A percentile compares a stretch with the other conserved stretches of the same genome.
Evolutionary conservation across 2,888 invertebrate species (phyloP).

Genomic region (Agrotis segetum): DNA sequence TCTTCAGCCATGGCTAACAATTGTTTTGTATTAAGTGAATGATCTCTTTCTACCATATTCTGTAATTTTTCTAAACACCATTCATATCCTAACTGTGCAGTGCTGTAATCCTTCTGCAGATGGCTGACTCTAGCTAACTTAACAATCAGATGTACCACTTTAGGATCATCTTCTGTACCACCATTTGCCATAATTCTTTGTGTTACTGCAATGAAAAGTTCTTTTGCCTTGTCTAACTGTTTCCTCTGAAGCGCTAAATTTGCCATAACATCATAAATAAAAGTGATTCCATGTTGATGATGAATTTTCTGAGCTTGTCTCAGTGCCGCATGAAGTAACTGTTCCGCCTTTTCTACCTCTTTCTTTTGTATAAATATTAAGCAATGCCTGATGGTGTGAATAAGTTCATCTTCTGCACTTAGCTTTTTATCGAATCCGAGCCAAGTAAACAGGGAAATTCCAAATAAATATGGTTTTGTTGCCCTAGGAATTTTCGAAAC

Average conservation of each 20-base stretch:
- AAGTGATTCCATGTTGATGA: conserved; percentile 95
- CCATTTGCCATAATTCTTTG: conserved; percentile 94
- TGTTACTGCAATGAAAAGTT: conserved; percentile 94
- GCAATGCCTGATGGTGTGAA: conserved; percentile 95
- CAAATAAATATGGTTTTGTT: conserved; percentile 75
- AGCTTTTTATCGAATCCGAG: conserved; percentile 92
- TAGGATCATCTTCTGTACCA: conserved; percentile 93
- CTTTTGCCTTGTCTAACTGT: conserved; percentile 96
- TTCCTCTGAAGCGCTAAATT: conserved; percentile 96
- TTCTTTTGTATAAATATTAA: conserved; percentile 93
- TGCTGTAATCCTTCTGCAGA: conserved; percentile 92
- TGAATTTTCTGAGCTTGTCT: conserved; percentile 95
- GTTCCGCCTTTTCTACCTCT: conserved; percentile 94
- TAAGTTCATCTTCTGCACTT: conserved; percentile 93
- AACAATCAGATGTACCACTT: conserved; percentile 95
- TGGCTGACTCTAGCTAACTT: conserved; percentile 97
- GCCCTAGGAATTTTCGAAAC: conserved; percentile 39
- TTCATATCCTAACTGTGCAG: conserved; percentile 95
- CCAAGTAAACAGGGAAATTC: conserved; percentile 91
- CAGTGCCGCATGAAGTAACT: conserved; percentile 96
- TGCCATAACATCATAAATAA: conserved; percentile 98
- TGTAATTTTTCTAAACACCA: conserved; percentile 95
- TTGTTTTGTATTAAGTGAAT: conserved; percentile 90
- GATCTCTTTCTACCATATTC: conserved; percentile 68
- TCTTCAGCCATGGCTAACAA: conserved; percentile 96